Evolutionary conservation across 1,140 invertebrate genomes (phyloP), one percentile per base, ranked within the genome.

Genomic region (Lasioglossum baleicum): DNA sequence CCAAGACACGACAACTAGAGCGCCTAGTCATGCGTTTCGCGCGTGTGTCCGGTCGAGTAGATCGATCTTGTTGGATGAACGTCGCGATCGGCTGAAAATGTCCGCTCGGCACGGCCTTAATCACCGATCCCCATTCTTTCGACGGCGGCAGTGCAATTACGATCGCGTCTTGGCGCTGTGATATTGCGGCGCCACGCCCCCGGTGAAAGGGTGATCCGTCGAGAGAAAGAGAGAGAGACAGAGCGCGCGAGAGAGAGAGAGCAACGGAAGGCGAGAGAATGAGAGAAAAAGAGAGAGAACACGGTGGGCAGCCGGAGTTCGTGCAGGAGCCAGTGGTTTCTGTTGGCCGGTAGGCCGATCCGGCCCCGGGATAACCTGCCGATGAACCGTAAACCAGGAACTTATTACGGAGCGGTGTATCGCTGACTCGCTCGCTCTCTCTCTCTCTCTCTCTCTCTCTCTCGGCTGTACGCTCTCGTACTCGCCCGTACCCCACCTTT

Each of bases 331-430:
- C 84, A 86, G 83, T 88, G 84, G 86, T 89, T 90, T 85, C 72
- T 80, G 81, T 81, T 81, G 70, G 75, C 76, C 77, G 82, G 84
- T 87, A 86, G 86, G 79, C 81, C 76, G 88, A 88, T 88, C 72
- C 83, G 83, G 75, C 78, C 80, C 40, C 56, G 68, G 82, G 86
- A 89, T 88, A 88, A 88, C 86, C 86, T 86, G 85, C 85, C 88
- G 89, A 91, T 90, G 89, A 91, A 91, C 90, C 89, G 89, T 91
- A 89, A 90, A 91, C 85, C 83, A 91, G 89, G 88, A 91, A 91
- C 88, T 90, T 90, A 91, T 91, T 91, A 89, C 83, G 77, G 77
- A 40, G 51, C 84, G 76, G 61, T 84, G 74, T 48, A 48, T 53
- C 17, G 51, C 51, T 13, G 51, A 4, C 8, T 11, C 44, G 13